These are phyloP conservation scores for Anoplolepis gracilipes DNA, from an alignment of 1,140 invertebrate genomes.

Conservation along the genomic window DNA sequence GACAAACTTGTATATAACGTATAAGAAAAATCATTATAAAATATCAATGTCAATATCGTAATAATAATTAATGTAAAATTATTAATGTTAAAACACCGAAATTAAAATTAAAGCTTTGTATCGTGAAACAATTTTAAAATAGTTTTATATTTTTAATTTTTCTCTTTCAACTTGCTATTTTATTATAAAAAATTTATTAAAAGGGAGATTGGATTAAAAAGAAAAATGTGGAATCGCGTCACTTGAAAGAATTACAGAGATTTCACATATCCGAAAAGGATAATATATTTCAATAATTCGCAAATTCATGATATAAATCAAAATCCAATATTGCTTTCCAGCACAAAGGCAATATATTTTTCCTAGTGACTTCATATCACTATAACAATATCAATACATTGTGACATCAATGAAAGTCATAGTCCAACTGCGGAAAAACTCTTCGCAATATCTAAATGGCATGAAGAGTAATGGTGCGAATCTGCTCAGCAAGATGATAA, in stretches of 20 bases:
- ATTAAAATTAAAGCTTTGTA: neutral
- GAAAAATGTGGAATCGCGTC: neutral
- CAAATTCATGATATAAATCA: neutral
- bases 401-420: neutral
- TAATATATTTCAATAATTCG: constrained; percentile 6
- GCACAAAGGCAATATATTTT: neutral
- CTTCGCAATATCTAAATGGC: neutral
- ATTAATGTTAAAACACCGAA: neutral
- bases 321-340: neutral
- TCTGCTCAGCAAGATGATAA: neutral
- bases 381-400: too few species aligned
- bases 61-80: constrained; percentile 4
- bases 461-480: neutral
- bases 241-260: neutral
- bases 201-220: neutral
- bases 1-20: neutral
- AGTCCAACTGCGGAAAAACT: neutral
- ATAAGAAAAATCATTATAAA: neutral
- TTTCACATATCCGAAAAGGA: neutral
- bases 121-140: neutral
- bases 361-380: neutral
- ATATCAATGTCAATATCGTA: neutral
- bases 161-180: neutral
- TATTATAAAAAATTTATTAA: neutral
- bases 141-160: neutral